Evolutionary conservation across 1,140 invertebrate species (phyloP).

Genomic region (Lordiphosa stackelbergi): DNA sequence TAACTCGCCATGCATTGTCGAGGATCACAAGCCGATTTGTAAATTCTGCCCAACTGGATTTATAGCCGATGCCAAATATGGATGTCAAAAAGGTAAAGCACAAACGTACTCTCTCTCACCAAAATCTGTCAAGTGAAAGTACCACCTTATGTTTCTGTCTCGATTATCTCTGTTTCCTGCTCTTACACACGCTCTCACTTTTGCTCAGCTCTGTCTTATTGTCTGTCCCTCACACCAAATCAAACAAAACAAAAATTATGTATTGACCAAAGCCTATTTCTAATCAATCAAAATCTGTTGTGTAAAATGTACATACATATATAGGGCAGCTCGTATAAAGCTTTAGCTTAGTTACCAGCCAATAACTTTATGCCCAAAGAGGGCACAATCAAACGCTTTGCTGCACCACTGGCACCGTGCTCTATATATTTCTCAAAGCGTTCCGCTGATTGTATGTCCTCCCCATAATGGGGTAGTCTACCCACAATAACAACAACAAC

Average conservation of each 20-base stretch:
- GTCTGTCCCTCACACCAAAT: conserved; percentile 48
- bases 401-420: too few relatives aligned
- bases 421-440: too few relatives aligned
- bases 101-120: conserved; percentile 66
- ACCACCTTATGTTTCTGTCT: conserved; percentile 57
- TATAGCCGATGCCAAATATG: conserved; percentile 91
- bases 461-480: conserved; percentile 16
- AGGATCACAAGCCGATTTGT: conserved; percentile 94
- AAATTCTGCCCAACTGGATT: conserved; percentile 95
- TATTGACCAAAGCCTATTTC: conserved; percentile 31
- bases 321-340: conserved; percentile 35
- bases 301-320: conserved; percentile 45
- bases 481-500: conserved; percentile 47
- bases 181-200: conserved; percentile 67
- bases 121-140: conserved; percentile 61
- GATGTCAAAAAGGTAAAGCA: conserved; percentile 94
- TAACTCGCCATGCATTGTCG: conserved; percentile 91
- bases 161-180: conserved; percentile 67
- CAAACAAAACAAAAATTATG: conserved; percentile 16
- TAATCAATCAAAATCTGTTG: conserved; percentile 29
- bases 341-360: conserved; percentile 2
- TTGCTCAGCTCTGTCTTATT: conserved; percentile 64
- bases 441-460: conserved; percentile 16
- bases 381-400: too few relatives aligned
- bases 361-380: neutral